Base-by-base conservation (phyloP, 1,140 invertebrate genomes). In the Linepithema humile region DNA sequence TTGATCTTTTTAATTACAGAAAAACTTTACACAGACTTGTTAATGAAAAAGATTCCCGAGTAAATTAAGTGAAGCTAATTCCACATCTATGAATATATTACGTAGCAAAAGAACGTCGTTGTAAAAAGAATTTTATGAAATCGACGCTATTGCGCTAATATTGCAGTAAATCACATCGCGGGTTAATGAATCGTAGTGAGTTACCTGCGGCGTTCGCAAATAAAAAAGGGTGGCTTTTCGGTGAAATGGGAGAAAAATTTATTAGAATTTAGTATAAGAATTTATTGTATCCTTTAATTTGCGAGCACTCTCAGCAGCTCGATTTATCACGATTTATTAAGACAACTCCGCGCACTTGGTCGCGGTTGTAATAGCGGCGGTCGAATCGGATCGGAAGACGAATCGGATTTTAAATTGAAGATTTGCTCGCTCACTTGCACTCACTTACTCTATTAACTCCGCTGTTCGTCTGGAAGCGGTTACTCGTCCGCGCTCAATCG, bases 391-490 rank as follows among this genome's bases (percentile, higher is more conserved):
- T 70, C 32, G 75, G 45, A 80, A 70, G 75, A 80, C 70, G 75
- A 70, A 80, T 80, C 75, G 75, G 64, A 70, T 55, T 70, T 80
- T 80, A 70, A 80, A 80, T 70, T 70, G 75, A 70, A 55, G 64
- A 80, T 80, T 80, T 70, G 75, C 64, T 80, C 75, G 64, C 75
- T 69, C 75, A 43, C 75, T 80, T 67, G 75, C 62, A n/a, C 45
- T 53, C 75, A 53, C 45, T 78, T 78, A 78, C 75, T 69, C 75
- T 40, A 78, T 69, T 78, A 78, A 69, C 35, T 77, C 15, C 12
- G 15, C 15, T 20, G 32, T 53, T 53, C 40, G 73, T 48, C 35
- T 53, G 55, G 5, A 60, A 43, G 72, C 43, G 45, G 59, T 77
- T 65, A 48, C 59, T 77, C 43, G 59, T 57, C 55, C 10, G 55